A percentile compares a stretch with the other conserved stretches of the same genome.
Evolutionary conservation across 2,797 vertebrate species (phyloP).

Genomic region (Schizopygopsis malacanthus): DNA sequence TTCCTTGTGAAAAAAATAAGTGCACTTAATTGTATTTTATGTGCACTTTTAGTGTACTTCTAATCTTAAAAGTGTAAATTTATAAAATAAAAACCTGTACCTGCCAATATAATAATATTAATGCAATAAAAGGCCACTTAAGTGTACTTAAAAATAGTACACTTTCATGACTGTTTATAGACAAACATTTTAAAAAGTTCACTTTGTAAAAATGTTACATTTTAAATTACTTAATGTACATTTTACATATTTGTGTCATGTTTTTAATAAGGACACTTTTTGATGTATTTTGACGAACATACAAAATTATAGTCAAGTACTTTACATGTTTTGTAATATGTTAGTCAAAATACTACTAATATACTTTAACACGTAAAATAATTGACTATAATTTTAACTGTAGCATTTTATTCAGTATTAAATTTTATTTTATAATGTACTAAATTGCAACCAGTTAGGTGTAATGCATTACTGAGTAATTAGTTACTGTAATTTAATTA

Average conservation of each 20-base stretch:
- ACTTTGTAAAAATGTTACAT: background rate
- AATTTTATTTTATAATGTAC: background rate
- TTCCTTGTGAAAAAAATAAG: background rate
- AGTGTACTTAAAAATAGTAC: background rate
- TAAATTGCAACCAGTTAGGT: background rate
- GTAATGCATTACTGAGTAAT: background rate
- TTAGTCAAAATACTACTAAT: background rate
- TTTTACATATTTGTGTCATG: background rate
- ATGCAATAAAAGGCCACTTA: background rate
- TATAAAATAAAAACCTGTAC: too few species aligned
- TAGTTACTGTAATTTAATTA: background rate
- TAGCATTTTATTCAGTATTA: background rate
- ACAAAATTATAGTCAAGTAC: background rate
- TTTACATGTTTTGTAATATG: background rate
- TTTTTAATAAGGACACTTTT: too few species aligned
- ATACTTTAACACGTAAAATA: background rate
- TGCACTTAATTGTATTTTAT: background rate
- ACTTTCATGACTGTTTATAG: background rate
- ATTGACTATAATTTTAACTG: background rate
- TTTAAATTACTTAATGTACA: background rate
- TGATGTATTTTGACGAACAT: background rate
- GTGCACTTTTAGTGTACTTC: background rate
- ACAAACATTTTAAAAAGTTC: background rate
- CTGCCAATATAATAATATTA: background rate
- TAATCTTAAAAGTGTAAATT: background rate